phyloP scores from a whole-genome alignment of 2,113 vertebrate species.

The Datnioides undecimradiatus region DNA sequence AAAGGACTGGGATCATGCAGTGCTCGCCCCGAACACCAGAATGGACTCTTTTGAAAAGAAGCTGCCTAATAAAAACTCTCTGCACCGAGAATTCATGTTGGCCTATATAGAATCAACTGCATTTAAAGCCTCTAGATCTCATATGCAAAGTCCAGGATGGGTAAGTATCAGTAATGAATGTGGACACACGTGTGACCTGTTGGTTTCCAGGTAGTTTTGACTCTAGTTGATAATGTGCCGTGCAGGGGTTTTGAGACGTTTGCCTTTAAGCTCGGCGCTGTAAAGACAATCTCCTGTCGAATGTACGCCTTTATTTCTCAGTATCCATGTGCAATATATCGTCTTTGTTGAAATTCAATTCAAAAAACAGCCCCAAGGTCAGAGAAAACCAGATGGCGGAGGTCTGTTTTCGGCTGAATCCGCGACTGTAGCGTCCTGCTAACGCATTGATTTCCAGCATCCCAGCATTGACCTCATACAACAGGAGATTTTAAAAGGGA shows the following conservation, averaged over 20 bases:
- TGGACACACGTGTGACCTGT: neutral
- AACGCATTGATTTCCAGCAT: neutral
- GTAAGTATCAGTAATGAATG: neutral
- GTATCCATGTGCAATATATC: no score
- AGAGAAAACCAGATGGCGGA: neutral
- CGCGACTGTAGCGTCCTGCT: neutral
- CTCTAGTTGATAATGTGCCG: neutral
- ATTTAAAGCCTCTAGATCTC: slow-evolving; percentile 9
- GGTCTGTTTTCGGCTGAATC: neutral
- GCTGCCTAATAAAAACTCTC: slow-evolving; percentile 16
- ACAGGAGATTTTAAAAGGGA: neutral
- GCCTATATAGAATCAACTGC: slow-evolving; percentile 12
- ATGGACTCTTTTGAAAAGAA: slow-evolving; percentile 13
- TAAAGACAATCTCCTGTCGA: neutral
- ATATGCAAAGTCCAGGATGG: neutral
- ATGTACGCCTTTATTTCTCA: neutral
- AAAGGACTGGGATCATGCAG: slow-evolving; percentile 8
- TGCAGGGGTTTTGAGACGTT: neutral
- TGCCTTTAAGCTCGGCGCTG: neutral
- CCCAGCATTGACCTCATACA: no score
- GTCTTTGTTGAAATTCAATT: neutral
- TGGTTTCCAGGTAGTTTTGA: neutral
- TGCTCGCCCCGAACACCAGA: slow-evolving; percentile 11
- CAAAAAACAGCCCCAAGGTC: neutral
- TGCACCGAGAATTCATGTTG: slow-evolving; percentile 1